Base-by-base conservation (phyloP, 2,113 vertebrate species). In the Promerops cafer region DNA sequence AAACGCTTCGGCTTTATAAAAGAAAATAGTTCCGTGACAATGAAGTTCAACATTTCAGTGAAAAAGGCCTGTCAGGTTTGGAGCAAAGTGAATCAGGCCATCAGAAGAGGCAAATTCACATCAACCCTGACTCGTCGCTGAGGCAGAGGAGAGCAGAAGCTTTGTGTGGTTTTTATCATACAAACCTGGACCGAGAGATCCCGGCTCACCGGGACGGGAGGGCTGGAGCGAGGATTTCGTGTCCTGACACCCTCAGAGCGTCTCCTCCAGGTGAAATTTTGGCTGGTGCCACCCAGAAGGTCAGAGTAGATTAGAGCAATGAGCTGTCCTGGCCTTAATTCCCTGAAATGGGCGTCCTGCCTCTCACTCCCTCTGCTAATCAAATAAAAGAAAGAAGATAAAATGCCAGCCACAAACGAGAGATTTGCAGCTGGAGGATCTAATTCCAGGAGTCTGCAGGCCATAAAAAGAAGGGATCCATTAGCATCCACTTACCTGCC, bases 401-500 rank as follows among this genome's bases (percentile, higher is more conserved):
- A 97, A 97, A 97, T 89, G 89, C 94, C 91, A 94, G 27, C 89
- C 74, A n/a, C 87, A 91, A 92, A 90, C 3, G 52, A 93, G 91
- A 96, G 95, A 95, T 96, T 97, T 97, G 95, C 93, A 95, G 95
- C 91, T 89, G 94, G 80, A 81, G 89, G 93, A 94, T 97, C 96
- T 97, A 94, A 97, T 97, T 97, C 95, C 94, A 95, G 91, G 93
- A 97, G 95, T 94, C 95, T 95, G 60, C 76, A 87, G 94, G 95
- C 94, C 96, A 79, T 94, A 95, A 96, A 93, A 77, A 83, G 82
- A 65, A 93, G 93, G 96, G 95, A 97, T 97, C 96, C 96, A 97
- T 97, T 97, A 96, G 95, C 96, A 97, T 96, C 96, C 96, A 96
- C 96, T 97, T 95, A 96, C 95, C 96, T 96, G 95, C 95, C 89